Conservation (phyloP, 2,888 invertebrate genomes). For the Drosophila pegasa region DNA sequence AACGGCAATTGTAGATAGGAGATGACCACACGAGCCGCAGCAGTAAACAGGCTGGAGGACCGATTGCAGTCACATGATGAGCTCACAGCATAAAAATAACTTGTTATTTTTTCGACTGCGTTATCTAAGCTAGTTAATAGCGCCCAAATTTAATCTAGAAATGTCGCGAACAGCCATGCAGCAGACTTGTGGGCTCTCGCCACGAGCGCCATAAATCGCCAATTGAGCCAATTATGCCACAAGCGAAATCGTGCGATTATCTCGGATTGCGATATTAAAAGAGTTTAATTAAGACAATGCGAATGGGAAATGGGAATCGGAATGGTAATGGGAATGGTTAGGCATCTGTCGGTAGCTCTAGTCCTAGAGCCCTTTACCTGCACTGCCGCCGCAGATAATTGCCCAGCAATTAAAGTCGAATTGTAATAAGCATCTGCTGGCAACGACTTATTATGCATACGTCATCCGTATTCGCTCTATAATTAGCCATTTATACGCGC, state of each 20-base stretch:
- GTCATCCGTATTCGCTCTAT: slow-evolving; percentile 23
- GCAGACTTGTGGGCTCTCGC: background rate
- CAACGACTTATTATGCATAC: background rate
- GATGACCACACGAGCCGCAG: slow-evolving; percentile 15
- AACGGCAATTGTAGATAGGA: slow-evolving; percentile 7
- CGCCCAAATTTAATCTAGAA: slow-evolving; percentile 21
- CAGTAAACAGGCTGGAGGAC: slow-evolving; percentile 15
- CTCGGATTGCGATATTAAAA: slow-evolving; percentile 13
- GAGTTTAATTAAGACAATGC: slow-evolving; percentile 11
- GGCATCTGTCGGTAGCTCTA: background rate
- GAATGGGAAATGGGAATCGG: too few relatives aligned
- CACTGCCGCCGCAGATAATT: slow-evolving; percentile 8
- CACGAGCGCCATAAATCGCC: slow-evolving; percentile 3
- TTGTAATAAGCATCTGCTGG: slow-evolving; percentile 20
- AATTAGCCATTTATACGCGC: slow-evolving; percentile 53
- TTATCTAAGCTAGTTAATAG: slow-evolving; percentile 1
- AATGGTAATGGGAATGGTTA: background rate
- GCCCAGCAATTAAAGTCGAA: slow-evolving; percentile 17
- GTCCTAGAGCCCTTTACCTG: background rate
- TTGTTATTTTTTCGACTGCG: slow-evolving; percentile 2
- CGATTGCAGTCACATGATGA: slow-evolving; percentile 49
- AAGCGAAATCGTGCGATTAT: slow-evolving; percentile 15
- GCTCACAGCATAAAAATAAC: slow-evolving; percentile 19
- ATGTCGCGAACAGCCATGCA: slow-evolving; percentile 8
- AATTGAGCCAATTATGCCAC: slow-evolving; percentile 1